A percentile compares a stretch with the other conserved stretches of the same genome.
These are phyloP conservation scores for Sminthurinus aureus DNA, from an alignment of 2,888 invertebrate species.

Conservation along the genomic window DNA sequence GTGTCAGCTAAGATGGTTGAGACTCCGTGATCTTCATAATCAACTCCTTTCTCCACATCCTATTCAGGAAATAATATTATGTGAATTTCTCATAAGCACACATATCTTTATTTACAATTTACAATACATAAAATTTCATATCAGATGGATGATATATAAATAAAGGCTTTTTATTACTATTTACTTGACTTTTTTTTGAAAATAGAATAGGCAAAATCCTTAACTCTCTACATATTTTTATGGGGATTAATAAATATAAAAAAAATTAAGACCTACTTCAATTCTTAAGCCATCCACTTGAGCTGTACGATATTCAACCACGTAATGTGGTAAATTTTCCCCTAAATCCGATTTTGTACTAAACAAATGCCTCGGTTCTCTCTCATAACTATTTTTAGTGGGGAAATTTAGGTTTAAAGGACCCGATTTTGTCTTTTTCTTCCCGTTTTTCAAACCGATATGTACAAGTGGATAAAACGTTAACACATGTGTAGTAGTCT, in stretches of 20 bases:
- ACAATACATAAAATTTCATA: too few relatives aligned
- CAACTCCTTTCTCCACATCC: constrained; percentile 54
- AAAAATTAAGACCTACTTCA: constrained; percentile 46
- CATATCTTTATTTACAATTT: too few relatives aligned
- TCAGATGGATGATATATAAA: too few relatives aligned
- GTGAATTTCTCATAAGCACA: too few relatives aligned
- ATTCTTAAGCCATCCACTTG: constrained; percentile 55
- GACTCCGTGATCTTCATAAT: constrained; percentile 54
- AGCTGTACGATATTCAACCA: constrained; percentile 47
- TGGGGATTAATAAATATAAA: too few relatives aligned
- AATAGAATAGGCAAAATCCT: too few relatives aligned
- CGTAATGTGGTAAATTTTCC: constrained; percentile 22
- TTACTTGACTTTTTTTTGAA: too few relatives aligned
- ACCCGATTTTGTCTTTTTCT: too few relatives aligned
- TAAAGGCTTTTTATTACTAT: too few relatives aligned
- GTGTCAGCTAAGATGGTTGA: constrained; percentile 53
- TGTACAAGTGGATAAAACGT: background rate
- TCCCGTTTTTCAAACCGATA: too few relatives aligned
- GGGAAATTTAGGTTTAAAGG: background rate
- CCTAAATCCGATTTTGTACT: background rate
- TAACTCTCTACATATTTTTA: background rate
- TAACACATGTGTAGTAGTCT: background rate
- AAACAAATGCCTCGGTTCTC: background rate
- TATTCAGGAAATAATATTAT: constrained; percentile 25
- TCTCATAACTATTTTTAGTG: background rate